Evolutionary conservation across 2,113 vertebrate species (phyloP).

Genomic region (Onychorhynchus coronatus): DNA sequence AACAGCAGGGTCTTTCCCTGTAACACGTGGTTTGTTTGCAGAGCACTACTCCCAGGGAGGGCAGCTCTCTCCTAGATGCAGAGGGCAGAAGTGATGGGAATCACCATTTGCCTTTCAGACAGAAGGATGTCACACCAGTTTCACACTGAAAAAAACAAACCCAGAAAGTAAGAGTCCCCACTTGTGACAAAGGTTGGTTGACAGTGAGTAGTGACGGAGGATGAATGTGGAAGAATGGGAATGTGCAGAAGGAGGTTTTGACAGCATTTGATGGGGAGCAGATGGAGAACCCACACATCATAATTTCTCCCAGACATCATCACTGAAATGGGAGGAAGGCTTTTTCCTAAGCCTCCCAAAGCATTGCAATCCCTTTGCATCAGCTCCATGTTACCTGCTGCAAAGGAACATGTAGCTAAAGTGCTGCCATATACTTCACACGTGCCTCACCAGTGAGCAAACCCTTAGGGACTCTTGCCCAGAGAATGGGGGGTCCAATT

Average conservation of each 20-base stretch:
- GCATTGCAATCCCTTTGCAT: not conserved
- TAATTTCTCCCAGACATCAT: not conserved
- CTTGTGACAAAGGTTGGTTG: not conserved
- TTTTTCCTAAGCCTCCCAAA: not conserved
- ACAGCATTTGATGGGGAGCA: not conserved
- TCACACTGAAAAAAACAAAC: not conserved
- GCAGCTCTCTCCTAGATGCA: not conserved
- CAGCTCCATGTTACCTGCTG: rapidly evolving
- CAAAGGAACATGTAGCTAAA: rapidly evolving
- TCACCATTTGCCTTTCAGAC: not conserved
- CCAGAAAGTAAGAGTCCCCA: not conserved
- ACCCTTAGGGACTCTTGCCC: not conserved
- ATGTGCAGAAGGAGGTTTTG: not conserved
- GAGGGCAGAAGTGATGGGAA: not conserved
- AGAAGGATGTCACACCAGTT: not conserved
- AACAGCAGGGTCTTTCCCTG: rapidly evolving
- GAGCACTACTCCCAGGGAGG: not conserved
- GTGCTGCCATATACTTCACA: rapidly evolving
- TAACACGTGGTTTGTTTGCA: not conserved
- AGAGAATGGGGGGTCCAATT: rapidly evolving
- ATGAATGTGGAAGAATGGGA: not conserved
- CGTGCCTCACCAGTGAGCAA: rapidly evolving
- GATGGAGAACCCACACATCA: not conserved
- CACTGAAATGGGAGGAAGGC: not conserved
- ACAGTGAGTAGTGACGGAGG: not conserved